A percentile compares a stretch with the other conserved stretches of the same genome.
These are phyloP conservation scores for Drosophila tripunctata DNA, from an alignment of 2,888 invertebrate species.

Conservation along the genomic window DNA sequence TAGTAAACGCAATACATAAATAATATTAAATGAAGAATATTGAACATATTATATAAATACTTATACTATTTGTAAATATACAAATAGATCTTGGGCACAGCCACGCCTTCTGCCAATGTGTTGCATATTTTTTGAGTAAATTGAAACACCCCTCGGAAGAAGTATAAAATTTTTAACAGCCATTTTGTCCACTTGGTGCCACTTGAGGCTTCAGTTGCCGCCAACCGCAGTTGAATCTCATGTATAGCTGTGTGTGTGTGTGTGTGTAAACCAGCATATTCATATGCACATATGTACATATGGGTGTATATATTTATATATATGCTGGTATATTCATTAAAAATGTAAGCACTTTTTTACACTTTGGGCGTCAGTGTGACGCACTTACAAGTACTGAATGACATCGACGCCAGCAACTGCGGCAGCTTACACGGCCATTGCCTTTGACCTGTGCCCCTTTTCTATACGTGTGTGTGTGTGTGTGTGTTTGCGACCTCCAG, in stretches of 20 bases:
- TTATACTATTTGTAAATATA: too few relatives aligned
- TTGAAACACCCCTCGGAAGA: background rate
- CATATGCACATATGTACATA: constrained; percentile 1
- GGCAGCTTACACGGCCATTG: constrained; percentile 29
- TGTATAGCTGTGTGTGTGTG: background rate
- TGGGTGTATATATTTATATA: background rate
- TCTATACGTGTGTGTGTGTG: background rate
- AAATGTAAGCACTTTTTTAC: constrained; percentile 67
- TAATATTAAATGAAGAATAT: too few relatives aligned
- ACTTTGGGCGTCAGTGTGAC: constrained; percentile 57
- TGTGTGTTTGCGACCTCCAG: constrained; percentile 5
- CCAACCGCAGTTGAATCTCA: constrained; percentile 11
- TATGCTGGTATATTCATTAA: constrained; percentile 50
- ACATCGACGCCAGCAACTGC: constrained; percentile 5
- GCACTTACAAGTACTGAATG: constrained; percentile 31
- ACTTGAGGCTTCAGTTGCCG: constrained; percentile 17
- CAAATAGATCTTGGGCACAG: background rate
- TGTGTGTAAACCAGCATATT: background rate
- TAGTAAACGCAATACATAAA: too few relatives aligned
- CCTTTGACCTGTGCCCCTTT: constrained; percentile 32
- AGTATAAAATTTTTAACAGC: constrained; percentile 9
- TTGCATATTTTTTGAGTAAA: background rate
- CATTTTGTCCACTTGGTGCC: constrained; percentile 27
- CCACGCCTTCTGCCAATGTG: background rate
- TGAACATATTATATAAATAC: too few relatives aligned